Percentiles rank a stretch among this genome's conserved stretches.
These are phyloP conservation scores for Leptestheria dahalacensis DNA, from an alignment of 1,140 invertebrate species.

Conservation along the genomic window DNA sequence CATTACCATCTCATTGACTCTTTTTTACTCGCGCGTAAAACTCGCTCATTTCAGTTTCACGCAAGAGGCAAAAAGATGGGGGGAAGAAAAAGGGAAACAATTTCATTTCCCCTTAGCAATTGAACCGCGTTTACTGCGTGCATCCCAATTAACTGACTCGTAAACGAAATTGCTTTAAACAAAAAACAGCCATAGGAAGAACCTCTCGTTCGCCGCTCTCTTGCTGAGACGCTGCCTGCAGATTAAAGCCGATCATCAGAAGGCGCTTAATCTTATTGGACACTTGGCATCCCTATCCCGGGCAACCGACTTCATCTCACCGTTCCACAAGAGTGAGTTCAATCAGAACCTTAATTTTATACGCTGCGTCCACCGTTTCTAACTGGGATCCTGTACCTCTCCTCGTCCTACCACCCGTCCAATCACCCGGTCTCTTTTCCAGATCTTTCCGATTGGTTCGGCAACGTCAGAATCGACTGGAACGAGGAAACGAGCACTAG, in stretches of 20 bases:
- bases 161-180: constrained; percentile 47
- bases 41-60: too few species aligned
- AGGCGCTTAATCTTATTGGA: background rate
- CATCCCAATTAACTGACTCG: too few species aligned
- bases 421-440: background rate
- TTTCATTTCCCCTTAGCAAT: too few species aligned
- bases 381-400: too few species aligned
- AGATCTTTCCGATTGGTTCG: background rate
- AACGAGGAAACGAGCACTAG: background rate
- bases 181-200: constrained; percentile 29
- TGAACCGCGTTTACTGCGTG: too few species aligned
- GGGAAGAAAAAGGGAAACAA: too few species aligned
- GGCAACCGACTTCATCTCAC: background rate
- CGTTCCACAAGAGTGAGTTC: background rate
- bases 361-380: too few species aligned
- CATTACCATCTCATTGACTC: too few species aligned
- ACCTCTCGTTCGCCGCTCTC: constrained; percentile 27
- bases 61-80: too few species aligned
- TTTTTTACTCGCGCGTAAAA: too few species aligned
- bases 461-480: background rate
- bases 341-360: too few species aligned
- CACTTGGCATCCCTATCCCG: background rate
- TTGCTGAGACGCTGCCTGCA: constrained; percentile 49
- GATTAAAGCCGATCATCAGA: constrained; percentile 34
- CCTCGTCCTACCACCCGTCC: too few species aligned